These are phyloP conservation scores for Xenus cinereus DNA, from an alignment of 2,113 vertebrate genomes.

Conservation along the genomic window DNA sequence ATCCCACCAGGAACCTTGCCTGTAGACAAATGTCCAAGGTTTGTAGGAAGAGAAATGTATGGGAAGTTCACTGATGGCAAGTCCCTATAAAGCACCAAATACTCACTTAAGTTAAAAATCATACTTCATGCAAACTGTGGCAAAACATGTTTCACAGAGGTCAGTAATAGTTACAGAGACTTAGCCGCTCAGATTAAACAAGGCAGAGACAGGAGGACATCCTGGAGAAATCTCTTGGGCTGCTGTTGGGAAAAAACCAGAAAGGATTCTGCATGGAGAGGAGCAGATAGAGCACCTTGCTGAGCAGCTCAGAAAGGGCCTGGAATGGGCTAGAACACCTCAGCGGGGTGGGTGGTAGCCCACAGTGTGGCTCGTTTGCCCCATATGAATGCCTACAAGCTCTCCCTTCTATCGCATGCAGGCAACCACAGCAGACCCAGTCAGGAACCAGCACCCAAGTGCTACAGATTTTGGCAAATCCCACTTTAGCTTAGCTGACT, in stretches of 20 bases:
- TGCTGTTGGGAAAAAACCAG: background rate
- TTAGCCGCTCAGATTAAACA: background rate
- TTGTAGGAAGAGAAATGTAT: background rate
- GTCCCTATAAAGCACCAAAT: background rate
- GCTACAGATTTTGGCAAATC: background rate
- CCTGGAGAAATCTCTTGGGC: background rate
- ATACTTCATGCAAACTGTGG: background rate
- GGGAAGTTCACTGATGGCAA: background rate
- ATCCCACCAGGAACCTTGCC: background rate
- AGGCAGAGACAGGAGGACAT: background rate
- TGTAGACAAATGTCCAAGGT: background rate
- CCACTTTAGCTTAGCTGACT: background rate
- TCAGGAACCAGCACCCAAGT: background rate
- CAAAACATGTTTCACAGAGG: background rate
- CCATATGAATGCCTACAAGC: rapidly evolving
- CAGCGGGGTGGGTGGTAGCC: rapidly evolving
- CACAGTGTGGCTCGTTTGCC: rapidly evolving
- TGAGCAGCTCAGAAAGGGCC: background rate
- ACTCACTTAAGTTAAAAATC: background rate
- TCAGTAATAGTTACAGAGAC: background rate
- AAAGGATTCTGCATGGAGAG: background rate
- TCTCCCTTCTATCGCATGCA: background rate
- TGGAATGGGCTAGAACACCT: background rate
- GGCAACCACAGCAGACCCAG: background rate
- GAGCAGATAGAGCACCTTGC: background rate